phyloP scores from a whole-genome alignment of 2,113 vertebrate genomes.

The Petrocephalus microphthalmus region DNA sequence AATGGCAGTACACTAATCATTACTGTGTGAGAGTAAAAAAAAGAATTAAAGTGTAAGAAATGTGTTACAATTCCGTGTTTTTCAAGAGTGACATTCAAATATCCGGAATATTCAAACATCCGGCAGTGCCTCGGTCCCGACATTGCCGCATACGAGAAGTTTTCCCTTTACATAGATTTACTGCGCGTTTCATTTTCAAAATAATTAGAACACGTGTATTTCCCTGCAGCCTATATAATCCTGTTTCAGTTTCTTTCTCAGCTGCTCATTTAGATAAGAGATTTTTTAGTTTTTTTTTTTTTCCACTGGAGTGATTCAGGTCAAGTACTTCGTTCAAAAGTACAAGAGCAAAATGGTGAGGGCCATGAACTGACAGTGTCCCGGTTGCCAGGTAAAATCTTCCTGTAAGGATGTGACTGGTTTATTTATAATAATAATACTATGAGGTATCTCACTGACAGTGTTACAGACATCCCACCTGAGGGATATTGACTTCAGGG shows the following conservation, averaged over 20 bases:
- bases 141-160: not conserved
- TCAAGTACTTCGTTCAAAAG: not conserved
- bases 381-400: not conserved
- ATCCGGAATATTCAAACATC: not conserved
- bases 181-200: not conserved
- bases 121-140: not conserved
- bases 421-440: not conserved
- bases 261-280: not conserved
- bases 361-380: not conserved
- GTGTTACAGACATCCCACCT: not conserved
- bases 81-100: not conserved
- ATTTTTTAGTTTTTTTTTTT: not conserved
- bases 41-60: not conserved
- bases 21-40: not conserved
- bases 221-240: not conserved
- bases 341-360: not conserved
- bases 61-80: not conserved
- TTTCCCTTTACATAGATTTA: not conserved
- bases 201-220: not conserved
- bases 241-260: not conserved
- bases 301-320: not conserved
- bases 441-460: not conserved
- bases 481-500: too few species aligned
- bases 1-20: not conserved
- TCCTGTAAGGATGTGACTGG: not conserved